Evolutionary conservation across 2,113 vertebrate genomes (phyloP), one percentile per base, ranked within the genome.

Genomic region (Clarias batrachus): DNA sequence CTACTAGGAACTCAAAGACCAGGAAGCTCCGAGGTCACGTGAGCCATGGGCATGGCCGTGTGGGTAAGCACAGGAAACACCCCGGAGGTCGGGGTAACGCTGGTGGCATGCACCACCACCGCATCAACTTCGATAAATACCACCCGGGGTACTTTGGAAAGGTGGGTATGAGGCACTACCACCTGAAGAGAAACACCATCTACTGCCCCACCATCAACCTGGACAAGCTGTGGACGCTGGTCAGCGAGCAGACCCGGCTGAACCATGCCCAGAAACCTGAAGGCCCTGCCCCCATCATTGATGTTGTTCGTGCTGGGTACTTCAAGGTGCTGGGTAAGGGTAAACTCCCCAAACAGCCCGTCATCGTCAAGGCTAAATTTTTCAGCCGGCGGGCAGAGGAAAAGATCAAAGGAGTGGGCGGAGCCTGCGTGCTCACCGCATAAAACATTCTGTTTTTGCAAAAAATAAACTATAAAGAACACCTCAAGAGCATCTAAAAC

Each of bases 41-140:
- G 66, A 97, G 96, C 92, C 97, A 97, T 84, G 96, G 96, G 88
- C 96, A 97, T 78, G 97, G 97, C 88, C 96, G 96, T n/a, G 91
- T 97, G 77, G 96, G 97, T 27, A 98, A 98, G 65, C 97, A 97
- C 93, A 96, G 97, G 80, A 98, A 98, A 88, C 97, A 98, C 94
- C 97, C 97, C 70, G 97, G 96, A 92, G 97, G 97, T 87, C 96
- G 97, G 89, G 97, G 97, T 94, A 97, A 98, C 92, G 97, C 97
- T 78, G 97, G 97, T 90, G 97, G 97, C 30, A 91, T 97, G 96
- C 97, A 98, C 92, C 97, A 97, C 93, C 97, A 98, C 95, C 96
- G 97, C 88, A 98, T 97, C 93, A 98, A 98, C 92, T 98, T 98
- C 11, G 97, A 98, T 86, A 98, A 97, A 96, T 98, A 97, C 91